Conservation (phyloP, 2,888 invertebrate species). For the Cosmopolites sordidus region DNA sequence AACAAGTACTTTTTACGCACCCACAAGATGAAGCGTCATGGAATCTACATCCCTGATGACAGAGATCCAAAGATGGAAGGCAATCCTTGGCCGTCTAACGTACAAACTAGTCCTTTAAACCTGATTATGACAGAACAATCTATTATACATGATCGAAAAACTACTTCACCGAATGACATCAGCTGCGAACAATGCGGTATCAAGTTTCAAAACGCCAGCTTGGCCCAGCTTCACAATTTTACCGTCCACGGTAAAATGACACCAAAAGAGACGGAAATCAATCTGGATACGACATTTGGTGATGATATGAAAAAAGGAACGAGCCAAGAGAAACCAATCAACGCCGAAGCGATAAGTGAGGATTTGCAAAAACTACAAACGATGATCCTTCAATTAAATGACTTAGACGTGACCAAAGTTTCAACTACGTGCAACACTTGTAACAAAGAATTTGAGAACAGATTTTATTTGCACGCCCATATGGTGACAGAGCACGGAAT, state of each 20-base stretch:
- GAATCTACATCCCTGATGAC: constrained; percentile 65
- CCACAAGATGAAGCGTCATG: constrained; percentile 92
- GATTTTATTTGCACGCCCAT: constrained; percentile 65
- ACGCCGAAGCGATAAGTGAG: constrained; percentile 67
- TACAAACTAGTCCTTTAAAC: constrained; percentile 74
- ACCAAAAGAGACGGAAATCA: constrained; percentile 32
- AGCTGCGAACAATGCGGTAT: constrained; percentile 53
- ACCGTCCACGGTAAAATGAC: constrained; percentile 43
- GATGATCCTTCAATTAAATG: constrained; percentile 86
- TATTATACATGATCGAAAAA: constrained; percentile 51
- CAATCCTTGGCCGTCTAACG: constrained; percentile 38
- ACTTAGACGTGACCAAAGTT: constrained; percentile 61
- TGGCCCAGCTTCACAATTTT: constrained; percentile 47
- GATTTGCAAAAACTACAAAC: constrained; percentile 85
- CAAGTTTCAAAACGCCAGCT: constrained; percentile 51
- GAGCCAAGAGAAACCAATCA: constrained; percentile 39
- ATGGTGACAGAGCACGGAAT: constrained; percentile 65
- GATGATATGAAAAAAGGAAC: constrained; percentile 26
- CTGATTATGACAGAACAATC: constrained; percentile 67
- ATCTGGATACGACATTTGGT: constrained; percentile 27
- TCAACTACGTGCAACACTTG: constrained; percentile 62
- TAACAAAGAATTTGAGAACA: constrained; percentile 67
- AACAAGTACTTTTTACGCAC: constrained; percentile 89
- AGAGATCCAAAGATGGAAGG: constrained; percentile 43
- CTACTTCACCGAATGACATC: constrained; percentile 49